Base-by-base conservation (phyloP, 1,140 invertebrate genomes). In the Zaprionus nigranus region DNA sequence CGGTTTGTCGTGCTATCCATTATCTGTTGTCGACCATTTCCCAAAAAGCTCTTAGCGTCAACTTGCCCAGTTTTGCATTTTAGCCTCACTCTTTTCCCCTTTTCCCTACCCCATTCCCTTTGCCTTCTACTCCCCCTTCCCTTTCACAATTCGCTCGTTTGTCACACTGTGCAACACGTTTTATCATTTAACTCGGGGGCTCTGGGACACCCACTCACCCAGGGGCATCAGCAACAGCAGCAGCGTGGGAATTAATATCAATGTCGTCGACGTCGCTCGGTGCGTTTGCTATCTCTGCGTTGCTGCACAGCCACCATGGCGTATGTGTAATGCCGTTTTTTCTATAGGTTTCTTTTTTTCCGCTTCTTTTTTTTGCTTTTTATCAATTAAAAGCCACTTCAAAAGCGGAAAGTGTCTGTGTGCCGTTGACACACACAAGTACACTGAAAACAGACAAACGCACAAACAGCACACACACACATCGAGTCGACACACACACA, bases 341-440 rank as follows among this genome's bases (percentile, higher is more conserved):
- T 80, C 64, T 72, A 63, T 70, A 75, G 49, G 61, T 73, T 81
- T 49, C 11, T 79, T 61, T 83, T 79, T 70, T 78, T 65, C 59
- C 57, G 11, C 51, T 74, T 36, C 22, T 78, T 67, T 81, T 81
- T 49, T 58, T 51, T 73, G 34, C 73, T 86, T 88, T 88, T 90
- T 91, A 91, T 87, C 87, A 91, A 91, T 91, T 91, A 91, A 91
- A 91, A 84, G 83, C 80, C 87, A 91, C 83, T 91, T 91, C 81
- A 91, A 90, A 91, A 91, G 87, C 87, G 82, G 87, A 91, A 91
- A 91, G 83, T 91, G 83, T 84, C 81, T 83, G 75, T 81, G 75
- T 88, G 71, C 70, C 68, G 78, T 81, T 87, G 83, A 87, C 83
- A 86, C 80, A 78, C 83, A 87, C 74, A 80, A 40, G 77, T 73